These are phyloP conservation scores for Melikaiella ostensackeni DNA, from an alignment of 2,888 invertebrate genomes.

Conservation along the genomic window DNA sequence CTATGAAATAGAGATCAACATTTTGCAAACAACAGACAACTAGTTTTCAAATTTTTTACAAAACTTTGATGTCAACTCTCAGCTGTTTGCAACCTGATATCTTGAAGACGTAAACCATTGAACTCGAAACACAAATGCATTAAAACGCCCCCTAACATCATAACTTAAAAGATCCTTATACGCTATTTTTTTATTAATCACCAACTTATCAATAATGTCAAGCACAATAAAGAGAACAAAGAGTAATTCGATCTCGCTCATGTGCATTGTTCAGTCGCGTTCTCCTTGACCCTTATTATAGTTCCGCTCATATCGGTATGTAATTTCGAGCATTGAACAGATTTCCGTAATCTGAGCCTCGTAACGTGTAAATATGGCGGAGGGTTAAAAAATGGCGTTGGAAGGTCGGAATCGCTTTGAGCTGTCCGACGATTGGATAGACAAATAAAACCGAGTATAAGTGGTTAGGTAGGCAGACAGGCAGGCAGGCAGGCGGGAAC, in stretches of 20 bases:
- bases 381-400: constrained; percentile 66
- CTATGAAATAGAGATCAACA: no score
- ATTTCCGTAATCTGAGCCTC: constrained; percentile 65
- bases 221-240: neutral
- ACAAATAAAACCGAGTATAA: constrained; percentile 68
- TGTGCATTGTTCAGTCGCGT: neutral
- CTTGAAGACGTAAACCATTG: no score
- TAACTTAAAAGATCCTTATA: neutral
- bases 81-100: no score
- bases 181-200: neutral
- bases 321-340: constrained; percentile 48
- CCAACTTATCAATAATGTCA: constrained; percentile 2
- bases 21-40: no score
- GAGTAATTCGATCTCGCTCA: constrained; percentile 16
- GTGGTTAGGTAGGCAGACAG: constrained; percentile 61
- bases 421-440: constrained; percentile 72
- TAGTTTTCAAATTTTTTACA: no score
- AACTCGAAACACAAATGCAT: no score
- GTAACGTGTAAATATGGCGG: constrained; percentile 54
- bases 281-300: constrained; percentile 29
- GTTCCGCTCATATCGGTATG: constrained; percentile 34
- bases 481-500: constrained; percentile 48
- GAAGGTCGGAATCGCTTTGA: constrained; percentile 67
- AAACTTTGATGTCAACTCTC: no score
- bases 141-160: neutral